Evolutionary conservation across 2,113 vertebrate species (phyloP), one percentile per base, ranked within the genome.

Genomic region (Engraulis encrasicolus): DNA sequence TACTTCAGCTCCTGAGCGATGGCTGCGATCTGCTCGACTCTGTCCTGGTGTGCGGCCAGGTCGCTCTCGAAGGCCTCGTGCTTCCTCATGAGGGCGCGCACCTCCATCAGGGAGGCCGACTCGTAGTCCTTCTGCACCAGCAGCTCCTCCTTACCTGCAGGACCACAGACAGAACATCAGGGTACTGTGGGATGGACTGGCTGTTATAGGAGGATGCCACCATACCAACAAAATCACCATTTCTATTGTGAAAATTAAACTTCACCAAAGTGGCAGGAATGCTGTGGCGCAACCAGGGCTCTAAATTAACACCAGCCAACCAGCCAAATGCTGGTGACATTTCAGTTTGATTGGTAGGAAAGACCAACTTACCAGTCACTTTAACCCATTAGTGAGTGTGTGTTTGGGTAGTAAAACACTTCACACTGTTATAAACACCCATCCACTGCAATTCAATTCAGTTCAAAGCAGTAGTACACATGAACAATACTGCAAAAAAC

Each of bases 1-100:
- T 92, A 98, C 97, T 98, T 97, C 66, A 98, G 96, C 88, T 98
- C 97, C 92, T 98, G 97, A 11, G 97, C 97, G 71, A 98, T 96
- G 78, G 97, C 97, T 0, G 97, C 97, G 0, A 97, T 96, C 93
- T 97, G 97, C 90, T 98, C 97, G 91, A 98, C 97, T 0, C 97
- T 91, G 94, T 98, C 97, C 92, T 98, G 97, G 90, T 97, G 97
- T 1, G 97, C 97, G 0, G 97, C 96, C 48, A 97, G 92, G 93
- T 98, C 97, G 6, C 96, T 97, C 93, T 98, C 97, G 6, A 97
- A 97, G 31, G 96, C 96, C 89, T 97, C 96, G 6, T 98, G 97
- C 85, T 96, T 96, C 87, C 96, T 94, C 93, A 97, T 94, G 89
- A 98, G 87, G 0, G 96, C 96, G 34, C 96, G 92, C 89, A 97